Evolutionary conservation across 2,888 invertebrate species (phyloP), one percentile per base, ranked within the genome.

Genomic region (Tachina grossa): DNA sequence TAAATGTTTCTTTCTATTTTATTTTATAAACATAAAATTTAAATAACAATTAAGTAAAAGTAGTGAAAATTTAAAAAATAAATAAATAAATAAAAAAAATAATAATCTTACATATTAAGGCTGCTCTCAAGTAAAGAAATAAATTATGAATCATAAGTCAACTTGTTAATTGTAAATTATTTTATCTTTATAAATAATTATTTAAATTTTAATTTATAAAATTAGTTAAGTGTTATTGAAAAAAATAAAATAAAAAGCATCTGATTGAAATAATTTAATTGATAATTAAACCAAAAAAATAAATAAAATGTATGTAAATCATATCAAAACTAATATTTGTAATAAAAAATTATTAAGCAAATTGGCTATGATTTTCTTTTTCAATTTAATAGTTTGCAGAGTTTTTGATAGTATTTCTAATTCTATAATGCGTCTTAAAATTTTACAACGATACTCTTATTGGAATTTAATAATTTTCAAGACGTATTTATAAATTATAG

Each of bases 241-340:
- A 68, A 47, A 11, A 79, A 65, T 2, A 10, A 72, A 77, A n/a
- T 0, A 31, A 31, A 31, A 31, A 6, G 6, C 31, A 31, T 31
- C 31, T 31, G 31, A 72, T 66, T 82, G 57, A 80, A 61, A 41
- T 66, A 39, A 75, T 68, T 31, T 61, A 85, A 81, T 51, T 71
- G 45, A 76, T 55, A 66, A 78, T 51, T 47, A 82, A 74, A 75
- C 41, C n/a, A n/a, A n/a, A 43, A 49, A 66, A 43, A 71, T 59
- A 76, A 74, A 71, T n/a, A 66, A 80, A 71, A 63, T 85, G 72
- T 82, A 78, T 85, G 77, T 85, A 85, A 85, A 51, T 78, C 85
- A 85, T 85, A 85, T 85, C 85, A 85, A 72, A 69, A 63, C 13
- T 14, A 69, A 69, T 22, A 81, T 31, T 80, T 75, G 65, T 71